Base-by-base conservation (phyloP, 2,113 vertebrate species). In the Pelodiscus sinensis region DNA sequence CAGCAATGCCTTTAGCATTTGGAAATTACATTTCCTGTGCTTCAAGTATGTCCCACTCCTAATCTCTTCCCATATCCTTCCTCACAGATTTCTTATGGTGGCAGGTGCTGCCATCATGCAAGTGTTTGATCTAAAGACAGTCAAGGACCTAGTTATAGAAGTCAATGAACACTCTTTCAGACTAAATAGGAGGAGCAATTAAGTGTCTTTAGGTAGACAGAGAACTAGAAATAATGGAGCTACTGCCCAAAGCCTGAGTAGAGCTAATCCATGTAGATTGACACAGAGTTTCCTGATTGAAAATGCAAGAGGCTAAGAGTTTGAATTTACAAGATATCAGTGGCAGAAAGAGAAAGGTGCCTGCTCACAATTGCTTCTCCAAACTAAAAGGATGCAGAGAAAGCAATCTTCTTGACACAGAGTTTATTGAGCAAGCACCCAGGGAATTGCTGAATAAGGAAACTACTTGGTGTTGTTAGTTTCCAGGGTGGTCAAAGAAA, bases 131-230 rank as follows among this genome's bases (percentile, higher is more conserved):
- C 54, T 55, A 50, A 35, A n/a, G 13, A 2, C 14, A 14, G 78
- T 15, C 31, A 54, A 6, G 0, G 18, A 2, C 38, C 0, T 0
- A 14, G 60, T 5, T 8, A 4, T 44, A 44, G 44, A 10, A 21
- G 51, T 22, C 25, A 24, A 24, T 35, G 38, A 1, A 44, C 2
- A 12, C 44, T 87, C 0, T 58, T 58, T 11, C 2, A 18, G 38
- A 71, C 1, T 1, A 2, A 54, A 25, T 68, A 15, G 65, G 16
- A 68, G 65, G 65, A 71, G 62, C n/a, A 71, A 71, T 35, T 71
- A 35, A 18, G 9, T 9, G 15, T 35, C 9, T n/a, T 68, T 35
- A 35, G 18, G n/a, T 35, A 35, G 18, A 21, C 18, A 71, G n/a
- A 71, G 19, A 71, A n/a, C 6, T 7, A 60, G 21, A 22, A 56